A percentile compares a stretch with the other conserved stretches of the same genome.
Evolutionary conservation across 2,113 vertebrate species (phyloP).

Genomic region (Hippocampus comes): DNA sequence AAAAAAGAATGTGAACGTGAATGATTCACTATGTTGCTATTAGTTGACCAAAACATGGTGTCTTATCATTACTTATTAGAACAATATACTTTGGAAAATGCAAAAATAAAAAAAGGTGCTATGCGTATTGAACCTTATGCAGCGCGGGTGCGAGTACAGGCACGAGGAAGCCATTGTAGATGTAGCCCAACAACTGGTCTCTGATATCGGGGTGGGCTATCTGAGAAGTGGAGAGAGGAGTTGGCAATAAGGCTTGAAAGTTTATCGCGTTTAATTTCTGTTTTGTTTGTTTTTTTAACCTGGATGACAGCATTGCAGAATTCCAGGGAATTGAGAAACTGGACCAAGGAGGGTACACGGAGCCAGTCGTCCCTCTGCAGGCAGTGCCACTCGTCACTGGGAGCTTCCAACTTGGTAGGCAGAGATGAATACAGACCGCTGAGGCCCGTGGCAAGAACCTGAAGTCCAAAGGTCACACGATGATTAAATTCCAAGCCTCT

Average conservation of each 20-base stretch:
- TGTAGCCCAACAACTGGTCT: constrained; percentile 89
- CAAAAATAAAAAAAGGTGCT: background rate
- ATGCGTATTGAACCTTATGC: constrained; percentile 83
- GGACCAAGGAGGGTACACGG: constrained; percentile 83
- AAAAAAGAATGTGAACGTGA: too few species aligned
- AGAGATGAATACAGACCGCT: constrained; percentile 95
- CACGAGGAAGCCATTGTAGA: constrained; percentile 95
- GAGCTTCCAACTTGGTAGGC: constrained; percentile 88
- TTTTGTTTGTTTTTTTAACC: constrained; percentile 65
- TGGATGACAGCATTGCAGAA: constrained; percentile 97
- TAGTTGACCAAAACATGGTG: too few species aligned
- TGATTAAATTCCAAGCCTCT: background rate
- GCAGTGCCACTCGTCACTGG: constrained; percentile 90
- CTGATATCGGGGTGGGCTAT: constrained; percentile 89
- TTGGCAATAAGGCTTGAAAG: background rate
- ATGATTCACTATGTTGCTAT: too few species aligned
- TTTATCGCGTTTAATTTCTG: constrained; percentile 10
- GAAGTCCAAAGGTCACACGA: background rate
- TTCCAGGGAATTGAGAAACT: constrained; percentile 96
- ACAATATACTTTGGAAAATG: too few species aligned
- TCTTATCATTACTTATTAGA: too few species aligned
- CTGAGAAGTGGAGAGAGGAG: constrained; percentile 56
- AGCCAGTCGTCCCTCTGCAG: constrained; percentile 90
- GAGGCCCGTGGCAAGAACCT: constrained; percentile 94
- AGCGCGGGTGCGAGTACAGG: constrained; percentile 93